Evolutionary conservation across 1,140 invertebrate genomes (phyloP), one percentile per base, ranked within the genome.

Genomic region (Dendrolimus punctatus): DNA sequence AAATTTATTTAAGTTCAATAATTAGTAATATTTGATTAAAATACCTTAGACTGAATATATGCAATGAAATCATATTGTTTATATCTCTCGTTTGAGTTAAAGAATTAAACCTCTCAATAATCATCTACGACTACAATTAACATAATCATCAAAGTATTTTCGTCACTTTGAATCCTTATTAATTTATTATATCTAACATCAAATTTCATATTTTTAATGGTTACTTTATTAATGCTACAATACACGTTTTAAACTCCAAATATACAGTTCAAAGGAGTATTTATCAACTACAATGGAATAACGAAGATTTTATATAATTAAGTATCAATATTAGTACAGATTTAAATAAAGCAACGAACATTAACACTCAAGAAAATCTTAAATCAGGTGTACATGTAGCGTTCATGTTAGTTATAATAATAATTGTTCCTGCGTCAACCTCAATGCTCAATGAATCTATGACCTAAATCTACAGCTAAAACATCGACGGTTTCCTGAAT

Each of bases 341-440:
- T 51, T 23, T 39, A 42, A 50, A 40, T 42, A 55, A 39, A 53
- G 41, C 42, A 46, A 49, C 36, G 9, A 39, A 53, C 45, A 53
- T n/a, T 7, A 46, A 54, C 6, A 47, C 43, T 8, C 50, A 55
- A 49, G 48, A 53, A 52, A 51, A 48, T 40, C 49, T 53, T 53
- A 51, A 53, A 37, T 40, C 47, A 66, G 59, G 52, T 50, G 39
- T 64, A 50, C 58, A 47, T 52, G 57, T 57, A 66, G 61, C 59
- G 39, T 65, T 66, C 58, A 71, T 23, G 23, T 46, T 49, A 23
- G 23, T 55, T 43, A 40, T 55, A 55, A 53, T 57, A 42, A 51
- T 50, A 71, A 75, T 85, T 85, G 81, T 81, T 82, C 81, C 81
- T 76, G 79, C 71, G 53, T 82, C 81, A 85, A 85, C 81, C 81